phyloP scores from a whole-genome alignment of 2,797 vertebrate species.

The Gorsachius magnificus region DNA sequence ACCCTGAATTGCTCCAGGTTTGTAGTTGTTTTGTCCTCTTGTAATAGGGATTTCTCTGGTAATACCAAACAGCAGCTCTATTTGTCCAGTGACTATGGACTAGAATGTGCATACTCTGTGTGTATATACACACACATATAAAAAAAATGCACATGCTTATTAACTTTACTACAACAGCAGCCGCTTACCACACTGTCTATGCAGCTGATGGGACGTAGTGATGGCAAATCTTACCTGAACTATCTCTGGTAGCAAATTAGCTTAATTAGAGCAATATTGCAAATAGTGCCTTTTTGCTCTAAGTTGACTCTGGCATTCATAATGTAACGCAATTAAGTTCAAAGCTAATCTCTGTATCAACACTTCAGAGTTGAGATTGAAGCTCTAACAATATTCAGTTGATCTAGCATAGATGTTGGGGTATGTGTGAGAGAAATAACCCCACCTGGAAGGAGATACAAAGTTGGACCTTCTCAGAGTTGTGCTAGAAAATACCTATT shows the following conservation, averaged over 20 bases:
- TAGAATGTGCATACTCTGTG: background rate
- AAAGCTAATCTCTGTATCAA: background rate
- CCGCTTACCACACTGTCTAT: background rate
- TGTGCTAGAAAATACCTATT: background rate
- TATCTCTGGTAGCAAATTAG: background rate
- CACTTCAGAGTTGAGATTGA: background rate
- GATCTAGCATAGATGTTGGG: background rate
- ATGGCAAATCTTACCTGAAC: background rate
- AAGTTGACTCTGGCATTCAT: background rate
- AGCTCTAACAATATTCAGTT: background rate
- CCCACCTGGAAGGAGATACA: background rate
- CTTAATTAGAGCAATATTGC: background rate
- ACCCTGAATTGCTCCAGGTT: background rate
- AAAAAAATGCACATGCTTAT: accelerated
- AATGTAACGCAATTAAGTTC: background rate
- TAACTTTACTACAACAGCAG: background rate
- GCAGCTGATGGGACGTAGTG: background rate
- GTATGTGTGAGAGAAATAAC: background rate
- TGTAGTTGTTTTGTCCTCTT: background rate
- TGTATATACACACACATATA: background rate
- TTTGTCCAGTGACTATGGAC: background rate
- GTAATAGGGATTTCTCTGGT: background rate
- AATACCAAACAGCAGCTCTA: background rate
- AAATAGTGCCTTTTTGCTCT: background rate
- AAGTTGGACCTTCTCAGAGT: background rate